phyloP scores from a whole-genome alignment of 2,113 vertebrate genomes.

The Phalacrocorax brasilianus region DNA sequence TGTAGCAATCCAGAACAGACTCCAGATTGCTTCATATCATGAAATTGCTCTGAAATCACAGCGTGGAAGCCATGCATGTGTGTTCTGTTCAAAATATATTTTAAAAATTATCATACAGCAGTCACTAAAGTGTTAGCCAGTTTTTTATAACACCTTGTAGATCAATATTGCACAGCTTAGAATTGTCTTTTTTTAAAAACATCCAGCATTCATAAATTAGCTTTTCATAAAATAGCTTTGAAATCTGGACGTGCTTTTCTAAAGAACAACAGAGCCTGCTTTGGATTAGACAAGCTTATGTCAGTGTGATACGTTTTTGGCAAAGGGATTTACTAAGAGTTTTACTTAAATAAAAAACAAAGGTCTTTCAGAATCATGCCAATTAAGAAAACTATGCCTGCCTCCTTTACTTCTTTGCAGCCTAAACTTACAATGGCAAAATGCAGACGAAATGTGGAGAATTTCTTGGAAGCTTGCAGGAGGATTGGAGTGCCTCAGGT shows the following conservation, averaged over 20 bases:
- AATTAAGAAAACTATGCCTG: neutral
- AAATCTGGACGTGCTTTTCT: neutral
- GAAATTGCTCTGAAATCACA: neutral
- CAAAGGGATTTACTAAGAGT: neutral
- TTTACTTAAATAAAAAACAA: neutral
- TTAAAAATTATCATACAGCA: neutral
- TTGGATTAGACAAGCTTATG: neutral
- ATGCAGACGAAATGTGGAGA: conserved; percentile 96
- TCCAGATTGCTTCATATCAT: neutral
- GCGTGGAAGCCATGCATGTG: neutral
- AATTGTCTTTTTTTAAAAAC: neutral
- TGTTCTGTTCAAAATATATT: neutral
- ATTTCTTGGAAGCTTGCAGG: conserved; percentile 96
- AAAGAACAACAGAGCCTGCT: neutral
- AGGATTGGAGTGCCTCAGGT: conserved; percentile 98
- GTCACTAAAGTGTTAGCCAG: neutral
- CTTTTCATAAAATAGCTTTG: neutral
- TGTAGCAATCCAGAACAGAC: neutral
- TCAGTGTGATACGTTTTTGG: neutral
- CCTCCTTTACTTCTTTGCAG: conserved; percentile 68
- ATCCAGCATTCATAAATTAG: neutral
- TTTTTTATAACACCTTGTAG: neutral
- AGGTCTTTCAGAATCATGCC: neutral
- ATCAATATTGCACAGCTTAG: neutral
- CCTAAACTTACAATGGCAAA: conserved; percentile 99